phyloP scores from a whole-genome alignment of 2,888 invertebrate species.

The Pilophorus perplexus region DNA sequence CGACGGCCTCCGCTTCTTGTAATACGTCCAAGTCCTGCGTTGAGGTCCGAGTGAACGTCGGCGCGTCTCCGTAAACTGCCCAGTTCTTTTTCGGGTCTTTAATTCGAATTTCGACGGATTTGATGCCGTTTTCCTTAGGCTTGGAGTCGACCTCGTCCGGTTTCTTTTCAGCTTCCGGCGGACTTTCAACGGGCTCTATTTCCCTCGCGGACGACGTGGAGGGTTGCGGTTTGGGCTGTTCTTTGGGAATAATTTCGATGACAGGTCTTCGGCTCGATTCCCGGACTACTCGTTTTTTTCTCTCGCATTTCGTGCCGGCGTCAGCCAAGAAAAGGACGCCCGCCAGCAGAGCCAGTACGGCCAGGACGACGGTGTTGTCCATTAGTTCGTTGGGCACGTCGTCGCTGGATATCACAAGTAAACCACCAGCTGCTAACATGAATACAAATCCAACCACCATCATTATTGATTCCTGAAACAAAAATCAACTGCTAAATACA shows the following conservation, averaged over 20 bases:
- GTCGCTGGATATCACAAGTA: conserved; percentile 69
- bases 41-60: conserved; percentile 3
- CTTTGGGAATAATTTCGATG: conserved; percentile 41
- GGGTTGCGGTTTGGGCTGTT: conserved; percentile 24
- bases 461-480: conserved; percentile 63
- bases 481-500: background rate
- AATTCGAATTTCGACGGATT: conserved; percentile 45
- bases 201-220: conserved; percentile 2
- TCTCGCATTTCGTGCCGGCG: conserved; percentile 51
- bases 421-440: conserved; percentile 66
- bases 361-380: conserved; percentile 70
- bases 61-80: conserved; percentile 41
- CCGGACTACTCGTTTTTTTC: conserved; percentile 31
- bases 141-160: conserved; percentile 18
- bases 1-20: conserved; percentile 43
- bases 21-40: conserved; percentile 39
- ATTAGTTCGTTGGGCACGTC: conserved; percentile 65
- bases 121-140: conserved; percentile 41
- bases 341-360: conserved; percentile 64
- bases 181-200: conserved; percentile 18
- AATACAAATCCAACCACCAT: conserved; percentile 69
- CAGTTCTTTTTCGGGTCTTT: conserved; percentile 45
- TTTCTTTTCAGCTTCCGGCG: background rate
- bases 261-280: conserved; percentile 36
- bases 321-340: conserved; percentile 68